These are phyloP conservation scores for Chaetorhynchus papuensis DNA, from an alignment of 2,113 vertebrate species.

Conservation along the genomic window DNA sequence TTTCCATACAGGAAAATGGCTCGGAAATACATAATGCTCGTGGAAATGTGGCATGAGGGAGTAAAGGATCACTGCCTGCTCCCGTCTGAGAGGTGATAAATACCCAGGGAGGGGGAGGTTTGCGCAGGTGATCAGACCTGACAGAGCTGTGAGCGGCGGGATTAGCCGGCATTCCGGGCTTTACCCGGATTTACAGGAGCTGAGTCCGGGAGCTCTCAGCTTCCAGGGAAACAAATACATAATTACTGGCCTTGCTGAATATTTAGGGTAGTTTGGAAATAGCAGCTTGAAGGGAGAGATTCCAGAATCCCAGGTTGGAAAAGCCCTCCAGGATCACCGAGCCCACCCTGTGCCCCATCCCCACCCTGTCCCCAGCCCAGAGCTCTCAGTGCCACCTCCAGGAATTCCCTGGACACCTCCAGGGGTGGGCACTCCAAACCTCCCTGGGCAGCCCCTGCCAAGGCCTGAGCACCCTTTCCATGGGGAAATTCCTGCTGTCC, in stretches of 20 bases:
- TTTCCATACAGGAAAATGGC: conserved; percentile 27
- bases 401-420: background rate
- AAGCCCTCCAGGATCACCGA: fast-evolving
- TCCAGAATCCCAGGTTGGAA: background rate
- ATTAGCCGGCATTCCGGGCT: fast-evolving
- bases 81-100: background rate
- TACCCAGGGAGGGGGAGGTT: background rate
- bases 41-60: conserved; percentile 31
- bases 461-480: background rate
- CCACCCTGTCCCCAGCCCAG: background rate
- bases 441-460: background rate
- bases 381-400: background rate
- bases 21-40: background rate
- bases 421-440: background rate
- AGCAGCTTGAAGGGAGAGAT: background rate
- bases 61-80: conserved; percentile 35
- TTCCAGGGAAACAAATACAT: background rate
- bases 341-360: background rate
- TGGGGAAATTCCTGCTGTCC: background rate
- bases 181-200: background rate
- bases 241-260: background rate
- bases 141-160: background rate
- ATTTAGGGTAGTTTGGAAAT: background rate
- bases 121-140: background rate
- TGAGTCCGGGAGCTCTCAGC: background rate